Evolutionary conservation across 2,113 vertebrate genomes (phyloP).

Genomic region (Nesoenas mayeri): DNA sequence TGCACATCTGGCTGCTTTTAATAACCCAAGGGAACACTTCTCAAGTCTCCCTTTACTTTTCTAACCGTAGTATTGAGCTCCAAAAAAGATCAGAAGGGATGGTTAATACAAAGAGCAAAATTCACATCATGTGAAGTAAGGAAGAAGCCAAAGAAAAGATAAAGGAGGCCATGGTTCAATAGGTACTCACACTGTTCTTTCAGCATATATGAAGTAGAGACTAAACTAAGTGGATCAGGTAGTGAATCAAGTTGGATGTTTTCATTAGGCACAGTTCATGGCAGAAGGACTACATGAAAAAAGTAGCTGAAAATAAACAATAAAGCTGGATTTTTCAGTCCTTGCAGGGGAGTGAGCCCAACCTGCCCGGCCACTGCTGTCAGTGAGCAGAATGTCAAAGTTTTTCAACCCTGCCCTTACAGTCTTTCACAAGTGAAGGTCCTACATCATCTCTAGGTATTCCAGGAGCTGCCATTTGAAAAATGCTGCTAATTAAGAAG

Average conservation of each 20-base stretch:
- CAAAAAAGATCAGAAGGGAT: not conserved
- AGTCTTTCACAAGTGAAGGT: not conserved
- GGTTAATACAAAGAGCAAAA: not conserved
- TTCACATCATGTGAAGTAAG: not conserved
- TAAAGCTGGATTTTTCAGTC: not conserved
- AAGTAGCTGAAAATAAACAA: not conserved
- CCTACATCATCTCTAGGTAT: not conserved
- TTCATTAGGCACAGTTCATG: not conserved
- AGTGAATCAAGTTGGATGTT: not conserved
- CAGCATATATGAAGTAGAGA: not conserved
- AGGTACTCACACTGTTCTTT: not conserved
- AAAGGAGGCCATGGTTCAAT: not conserved
- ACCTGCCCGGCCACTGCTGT: not conserved
- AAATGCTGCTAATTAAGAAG: not conserved
- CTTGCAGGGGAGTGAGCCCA: not conserved
- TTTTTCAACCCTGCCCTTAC: not conserved
- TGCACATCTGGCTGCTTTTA: constrained; percentile 1
- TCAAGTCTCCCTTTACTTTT: not conserved
- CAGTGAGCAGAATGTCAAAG: not conserved
- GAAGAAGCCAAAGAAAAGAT: not conserved
- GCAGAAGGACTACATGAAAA: not conserved
- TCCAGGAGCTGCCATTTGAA: not conserved
- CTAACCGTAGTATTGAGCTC: not conserved
- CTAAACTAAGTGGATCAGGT: not conserved
- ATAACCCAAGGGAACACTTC: not conserved